phyloP scores from a whole-genome alignment of 2,797 vertebrate species.

The Argya squamiceps region DNA sequence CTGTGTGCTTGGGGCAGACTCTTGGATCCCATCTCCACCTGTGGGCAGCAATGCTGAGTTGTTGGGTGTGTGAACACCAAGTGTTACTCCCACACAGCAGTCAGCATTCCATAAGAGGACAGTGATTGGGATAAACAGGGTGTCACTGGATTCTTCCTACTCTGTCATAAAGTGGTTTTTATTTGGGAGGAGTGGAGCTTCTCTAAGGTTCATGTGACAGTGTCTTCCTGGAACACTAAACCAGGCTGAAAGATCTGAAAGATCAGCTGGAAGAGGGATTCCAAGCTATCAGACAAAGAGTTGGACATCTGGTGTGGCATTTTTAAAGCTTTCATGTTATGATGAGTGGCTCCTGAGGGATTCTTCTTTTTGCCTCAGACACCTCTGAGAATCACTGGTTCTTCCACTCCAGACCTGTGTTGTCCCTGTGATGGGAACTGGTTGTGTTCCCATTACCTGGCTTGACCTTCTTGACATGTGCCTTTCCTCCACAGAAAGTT shows the following conservation, averaged over 20 bases:
- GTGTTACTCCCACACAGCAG: neutral
- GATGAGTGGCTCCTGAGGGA: neutral
- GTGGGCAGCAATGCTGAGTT: neutral
- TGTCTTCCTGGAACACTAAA: neutral
- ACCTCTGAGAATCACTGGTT: neutral
- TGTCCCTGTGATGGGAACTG: neutral
- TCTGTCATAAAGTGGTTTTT: slow-evolving; percentile 24
- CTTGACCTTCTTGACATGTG: neutral
- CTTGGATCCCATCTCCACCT: neutral
- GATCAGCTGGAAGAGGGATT: neutral
- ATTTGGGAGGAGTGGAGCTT: neutral
- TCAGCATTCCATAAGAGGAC: neutral
- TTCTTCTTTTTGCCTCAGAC: neutral
- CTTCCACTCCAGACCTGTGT: neutral
- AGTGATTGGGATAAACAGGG: slow-evolving; percentile 13
- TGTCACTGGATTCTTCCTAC: slow-evolving; percentile 5
- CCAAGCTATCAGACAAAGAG: neutral
- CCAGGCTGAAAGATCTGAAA: neutral
- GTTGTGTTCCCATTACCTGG: neutral
- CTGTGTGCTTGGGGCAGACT: neutral
- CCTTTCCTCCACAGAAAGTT: neutral
- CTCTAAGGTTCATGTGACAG: neutral
- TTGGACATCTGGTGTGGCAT: neutral
- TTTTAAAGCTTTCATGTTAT: neutral
- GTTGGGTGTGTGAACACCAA: slow-evolving; percentile 1